These are phyloP conservation scores for Chydorus sphaericus DNA, from an alignment of 2,888 invertebrate genomes.

Conservation along the genomic window DNA sequence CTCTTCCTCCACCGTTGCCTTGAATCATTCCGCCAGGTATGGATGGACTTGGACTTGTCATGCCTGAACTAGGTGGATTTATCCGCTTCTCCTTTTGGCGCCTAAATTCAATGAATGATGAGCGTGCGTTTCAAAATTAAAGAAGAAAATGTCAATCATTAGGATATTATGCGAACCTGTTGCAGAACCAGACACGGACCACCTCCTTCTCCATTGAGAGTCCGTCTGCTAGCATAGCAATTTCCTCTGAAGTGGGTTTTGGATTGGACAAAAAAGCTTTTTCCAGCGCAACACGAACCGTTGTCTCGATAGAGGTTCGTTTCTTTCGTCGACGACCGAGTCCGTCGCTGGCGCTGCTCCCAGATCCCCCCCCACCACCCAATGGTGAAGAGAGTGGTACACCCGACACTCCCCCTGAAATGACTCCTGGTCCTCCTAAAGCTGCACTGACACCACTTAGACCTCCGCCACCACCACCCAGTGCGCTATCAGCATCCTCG, in stretches of 20 bases:
- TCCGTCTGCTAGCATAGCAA: slow-evolving; percentile 76
- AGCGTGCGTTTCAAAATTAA: slow-evolving; percentile 1
- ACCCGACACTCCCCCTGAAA: slow-evolving; percentile 23
- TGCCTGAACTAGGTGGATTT: slow-evolving; percentile 62
- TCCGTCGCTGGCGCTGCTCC: slow-evolving; percentile 18
- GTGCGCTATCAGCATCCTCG: slow-evolving; percentile 76
- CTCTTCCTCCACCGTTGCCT: too few species aligned
- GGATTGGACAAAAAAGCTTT: slow-evolving; percentile 88
- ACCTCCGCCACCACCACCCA: slow-evolving; percentile 24
- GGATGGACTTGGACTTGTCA: slow-evolving; percentile 48
- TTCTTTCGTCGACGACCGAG: slow-evolving; percentile 80
- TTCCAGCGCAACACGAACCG: slow-evolving; percentile 81
- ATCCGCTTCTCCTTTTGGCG: slow-evolving; percentile 93
- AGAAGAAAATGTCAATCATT: neutral
- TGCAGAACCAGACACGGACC: slow-evolving; percentile 83
- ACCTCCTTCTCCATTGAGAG: slow-evolving; percentile 97
- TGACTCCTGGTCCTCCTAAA: neutral
- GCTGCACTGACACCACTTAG: slow-evolving; percentile 39
- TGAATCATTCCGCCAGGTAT: slow-evolving; percentile 27
- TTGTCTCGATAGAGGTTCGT: slow-evolving; percentile 88
- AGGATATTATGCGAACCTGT: slow-evolving; percentile 37
- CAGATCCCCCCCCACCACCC: slow-evolving; percentile 31
- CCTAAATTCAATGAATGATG: too few species aligned
- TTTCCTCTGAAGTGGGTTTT: slow-evolving; percentile 93
- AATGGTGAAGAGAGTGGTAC: slow-evolving; percentile 31